Evolutionary conservation across 2,113 vertebrate genomes (phyloP).

Genomic region (Anoplopoma fimbria): DNA sequence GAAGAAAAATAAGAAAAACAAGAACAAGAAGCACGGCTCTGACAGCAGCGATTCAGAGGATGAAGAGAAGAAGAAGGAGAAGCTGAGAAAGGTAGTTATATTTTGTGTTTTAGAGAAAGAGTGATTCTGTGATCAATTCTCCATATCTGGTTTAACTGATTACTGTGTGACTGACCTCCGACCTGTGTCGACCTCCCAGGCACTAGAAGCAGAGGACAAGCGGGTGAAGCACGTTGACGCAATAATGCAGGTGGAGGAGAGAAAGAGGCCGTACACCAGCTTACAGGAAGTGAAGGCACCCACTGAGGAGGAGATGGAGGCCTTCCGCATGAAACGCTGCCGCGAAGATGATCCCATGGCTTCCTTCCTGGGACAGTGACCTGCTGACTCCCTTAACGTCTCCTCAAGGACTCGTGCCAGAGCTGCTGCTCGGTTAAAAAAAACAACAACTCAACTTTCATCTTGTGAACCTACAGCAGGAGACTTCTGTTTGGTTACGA

Average conservation of each 20-base stretch:
- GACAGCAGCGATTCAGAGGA: conserved; percentile 94
- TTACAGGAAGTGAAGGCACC: conserved; percentile 90
- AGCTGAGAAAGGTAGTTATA: conserved; percentile 93
- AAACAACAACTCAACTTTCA: neutral
- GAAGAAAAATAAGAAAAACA: conserved; percentile 94
- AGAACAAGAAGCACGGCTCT: conserved; percentile 87
- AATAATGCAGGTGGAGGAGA: conserved; percentile 93
- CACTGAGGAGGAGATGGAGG: conserved; percentile 98
- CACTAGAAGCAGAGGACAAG: conserved; percentile 94
- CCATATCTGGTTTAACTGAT: neutral
- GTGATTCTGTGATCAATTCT: neutral
- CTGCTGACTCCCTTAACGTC: neutral
- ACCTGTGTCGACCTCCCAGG: conserved; percentile 78
- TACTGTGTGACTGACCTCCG: conserved; percentile 1
- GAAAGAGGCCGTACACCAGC: conserved; percentile 93
- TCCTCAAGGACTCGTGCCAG: conserved; percentile 4
- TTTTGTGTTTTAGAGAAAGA: neutral
- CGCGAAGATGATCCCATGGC: conserved; percentile 97
- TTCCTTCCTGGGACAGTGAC: conserved; percentile 91
- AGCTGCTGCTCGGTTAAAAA: conserved; percentile 38
- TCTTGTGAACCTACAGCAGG: neutral
- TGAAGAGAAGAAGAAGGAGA: conserved; percentile 94
- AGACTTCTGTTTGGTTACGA: neutral
- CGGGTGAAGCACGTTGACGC: conserved; percentile 90
- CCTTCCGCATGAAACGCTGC: conserved; percentile 94